Evolutionary conservation across 2,888 invertebrate genomes (phyloP).

Genomic region (Xanthia togata): DNA sequence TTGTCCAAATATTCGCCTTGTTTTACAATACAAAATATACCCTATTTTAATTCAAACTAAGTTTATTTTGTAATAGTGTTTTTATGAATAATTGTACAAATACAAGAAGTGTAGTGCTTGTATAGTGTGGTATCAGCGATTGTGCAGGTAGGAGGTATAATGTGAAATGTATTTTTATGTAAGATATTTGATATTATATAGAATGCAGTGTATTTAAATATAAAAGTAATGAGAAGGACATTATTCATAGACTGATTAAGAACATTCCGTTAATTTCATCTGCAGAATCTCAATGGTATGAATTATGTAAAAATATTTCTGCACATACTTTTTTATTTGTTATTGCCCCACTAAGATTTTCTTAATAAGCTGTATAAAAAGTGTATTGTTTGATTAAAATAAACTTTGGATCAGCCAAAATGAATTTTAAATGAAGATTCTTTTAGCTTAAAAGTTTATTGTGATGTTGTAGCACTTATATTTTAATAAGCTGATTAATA

Average conservation of each 20-base stretch:
- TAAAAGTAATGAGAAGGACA: constrained; percentile 24
- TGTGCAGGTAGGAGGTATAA: constrained; percentile 14
- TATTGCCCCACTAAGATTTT: constrained; percentile 22
- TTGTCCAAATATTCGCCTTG: not conserved
- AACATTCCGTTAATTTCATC: constrained; percentile 65
- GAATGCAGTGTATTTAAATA: constrained; percentile 7
- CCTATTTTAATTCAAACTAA: not conserved
- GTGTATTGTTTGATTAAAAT: constrained; percentile 56
- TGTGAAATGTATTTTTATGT: constrained; percentile 27
- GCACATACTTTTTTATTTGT: constrained; percentile 8
- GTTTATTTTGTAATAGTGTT: not conserved
- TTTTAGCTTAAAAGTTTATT: constrained; percentile 60
- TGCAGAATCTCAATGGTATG: constrained; percentile 50
- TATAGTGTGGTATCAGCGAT: not conserved
- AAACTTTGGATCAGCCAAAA: constrained; percentile 30
- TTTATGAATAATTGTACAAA: constrained; percentile 19
- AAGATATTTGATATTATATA: constrained; percentile 35
- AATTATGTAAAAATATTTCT: constrained; percentile 19
- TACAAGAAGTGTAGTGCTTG: not conserved
- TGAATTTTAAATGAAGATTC: not conserved
- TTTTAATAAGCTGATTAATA: constrained; percentile 43
- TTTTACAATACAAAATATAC: not conserved
- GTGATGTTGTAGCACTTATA: constrained; percentile 51
- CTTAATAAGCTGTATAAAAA: constrained; percentile 20
- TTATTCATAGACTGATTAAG: constrained; percentile 66